A percentile compares a stretch with the other conserved stretches of the same genome.
These are phyloP conservation scores for Agriopis marginaria DNA, from an alignment of 2,888 invertebrate species.

Conservation along the genomic window DNA sequence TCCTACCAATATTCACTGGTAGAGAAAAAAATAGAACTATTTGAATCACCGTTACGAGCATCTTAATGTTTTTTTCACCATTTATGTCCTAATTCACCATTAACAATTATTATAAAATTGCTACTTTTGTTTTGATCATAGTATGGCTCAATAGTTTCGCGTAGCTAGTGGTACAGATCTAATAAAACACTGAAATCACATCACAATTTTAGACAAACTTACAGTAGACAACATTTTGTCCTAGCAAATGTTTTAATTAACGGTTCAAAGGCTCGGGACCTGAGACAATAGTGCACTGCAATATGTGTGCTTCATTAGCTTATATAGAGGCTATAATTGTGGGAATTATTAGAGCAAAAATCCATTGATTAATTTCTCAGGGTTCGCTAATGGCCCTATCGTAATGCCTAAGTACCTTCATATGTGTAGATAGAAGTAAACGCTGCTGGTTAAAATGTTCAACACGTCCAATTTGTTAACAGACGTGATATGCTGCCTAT, in stretches of 20 bases:
- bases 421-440: constrained; percentile 36
- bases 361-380: constrained; percentile 80
- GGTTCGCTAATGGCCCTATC: constrained; percentile 73
- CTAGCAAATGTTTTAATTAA: constrained; percentile 40
- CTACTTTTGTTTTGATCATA: no score
- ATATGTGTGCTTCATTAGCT: constrained; percentile 67
- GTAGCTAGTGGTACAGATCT: neutral
- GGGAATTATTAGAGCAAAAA: constrained; percentile 85
- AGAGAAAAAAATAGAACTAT: no score
- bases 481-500: no score
- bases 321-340: constrained; percentile 82
- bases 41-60: no score
- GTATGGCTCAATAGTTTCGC: no score
- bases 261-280: constrained; percentile 48
- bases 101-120: no score
- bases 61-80: no score
- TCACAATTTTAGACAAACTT: constrained; percentile 52
- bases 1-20: no score
- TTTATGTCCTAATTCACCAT: no score
- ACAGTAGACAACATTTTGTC: constrained; percentile 69
- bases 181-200: constrained; percentile 10
- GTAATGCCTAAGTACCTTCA: constrained; percentile 63
- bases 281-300: constrained; percentile 66
- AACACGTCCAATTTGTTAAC: neutral
- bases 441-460: neutral